Base-by-base conservation (phyloP, 2,797 vertebrate species). In the Valencia hispanica region DNA sequence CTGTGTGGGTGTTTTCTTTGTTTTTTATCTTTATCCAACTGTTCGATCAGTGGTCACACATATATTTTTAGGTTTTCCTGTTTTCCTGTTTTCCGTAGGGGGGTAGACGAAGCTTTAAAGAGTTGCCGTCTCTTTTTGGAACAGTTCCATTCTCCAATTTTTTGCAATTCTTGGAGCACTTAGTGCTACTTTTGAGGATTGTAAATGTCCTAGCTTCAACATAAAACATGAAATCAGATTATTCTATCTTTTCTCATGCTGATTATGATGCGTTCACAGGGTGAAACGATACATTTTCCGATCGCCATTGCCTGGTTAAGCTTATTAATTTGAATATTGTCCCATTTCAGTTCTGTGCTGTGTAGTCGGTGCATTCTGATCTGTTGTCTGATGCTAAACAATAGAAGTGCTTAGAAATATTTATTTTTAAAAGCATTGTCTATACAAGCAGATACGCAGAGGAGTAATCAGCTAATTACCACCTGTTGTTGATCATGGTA, bases 401-500 rank as follows among this genome's bases (percentile, higher is more conserved):
- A 18, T 43, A 17, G 14, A 41, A n/a, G 36, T 25, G n/a, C 36
- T 11, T 41, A n/a, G 20, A 66, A 25, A 39, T 41, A 66, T 12
- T 25, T 25, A 18, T 27, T 65, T 43, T 5, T 73, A 14, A 34
- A 48, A 25, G 27, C 27, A 36, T n/a, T 57, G 51, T 78, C 48
- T 72, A 6, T 48, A n/a, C 36, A 51, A 68, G 41, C 59, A 25
- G 43, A 69, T 74, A 51, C 27, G 70, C 47, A 47, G 25, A 39
- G 39, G 57, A 77, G 68, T 41, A 74, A 68, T 61, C 50, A 15
- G 61, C 53, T 68, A 41, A 57, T 79, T 51, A 76, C 59, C 18
- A 18, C n/a, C 43, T 47, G 15, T 45, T 45, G 12, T 18, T 25
- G 30, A 14, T 48, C 22, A 51, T 41, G n/a, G n/a, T 74, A 39